Evolutionary conservation across 2,113 vertebrate species (phyloP), one percentile per base, ranked within the genome.

Genomic region (Patagioenas fasciata): DNA sequence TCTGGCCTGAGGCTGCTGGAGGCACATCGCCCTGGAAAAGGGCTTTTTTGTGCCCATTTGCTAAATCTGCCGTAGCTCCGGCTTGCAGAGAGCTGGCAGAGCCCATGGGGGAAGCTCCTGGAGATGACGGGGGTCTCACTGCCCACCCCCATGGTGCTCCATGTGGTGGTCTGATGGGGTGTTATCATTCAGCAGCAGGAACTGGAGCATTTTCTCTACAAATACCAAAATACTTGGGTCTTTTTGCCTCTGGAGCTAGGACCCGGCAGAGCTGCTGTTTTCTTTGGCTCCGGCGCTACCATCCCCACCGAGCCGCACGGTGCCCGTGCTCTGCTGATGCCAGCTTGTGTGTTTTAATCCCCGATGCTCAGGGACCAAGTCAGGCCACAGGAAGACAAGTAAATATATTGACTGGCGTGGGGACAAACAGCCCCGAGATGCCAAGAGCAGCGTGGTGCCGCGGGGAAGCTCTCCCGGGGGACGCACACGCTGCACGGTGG

Each of bases 1-100:
- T 98, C 97, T 98, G 98, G 98, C 98, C 56, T 47, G 85, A 91
- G 96, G 87, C 72, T 94, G 91, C 97, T 89, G 96, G 95, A 97
- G 97, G 95, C 97, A 64, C 93, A 95, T 95, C 78, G 42, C 88
- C 94, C 96, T 95, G 96, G 92, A 92, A 97, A 50, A 95, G 74
- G 92, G 80, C 94, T 94, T 96, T 97, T 93, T 97, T 97, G 94
- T 97, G 96, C 93, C 93, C 74, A 6, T 24, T 95, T 72, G 15
- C 83, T 90, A 85, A 87, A 96, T 97, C 87, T 74, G 75, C 71
- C 56, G 34, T 3, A 8, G 82, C 84, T 95, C 94, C 62, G 44
- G 88, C 91, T 89, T 65, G 9, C 79, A 75, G 77, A 65, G 91
- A 29, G 26, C 85, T 78, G 78, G 48, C 61, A 88, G 54, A 94